These are phyloP conservation scores for Lepidurus couesii DNA, from an alignment of 1,140 invertebrate species.

Conservation along the genomic window DNA sequence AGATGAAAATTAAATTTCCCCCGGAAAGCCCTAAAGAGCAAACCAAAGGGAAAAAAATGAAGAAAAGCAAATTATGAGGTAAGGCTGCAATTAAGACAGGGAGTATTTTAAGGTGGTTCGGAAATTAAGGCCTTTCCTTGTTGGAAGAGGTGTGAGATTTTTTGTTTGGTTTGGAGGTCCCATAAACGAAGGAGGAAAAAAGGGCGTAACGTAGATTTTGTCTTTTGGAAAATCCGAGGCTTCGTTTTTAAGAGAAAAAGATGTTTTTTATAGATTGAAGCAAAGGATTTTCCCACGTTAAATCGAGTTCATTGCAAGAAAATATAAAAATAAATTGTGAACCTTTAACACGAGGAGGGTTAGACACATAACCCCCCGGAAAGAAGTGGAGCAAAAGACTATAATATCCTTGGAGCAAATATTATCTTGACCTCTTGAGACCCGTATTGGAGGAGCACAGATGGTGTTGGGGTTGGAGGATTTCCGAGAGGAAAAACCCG, in stretches of 20 bases:
- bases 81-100: not conserved
- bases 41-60: not conserved
- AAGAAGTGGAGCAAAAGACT: too few relatives aligned
- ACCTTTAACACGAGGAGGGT: too few relatives aligned
- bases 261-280: not conserved
- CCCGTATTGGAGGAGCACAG: too few relatives aligned
- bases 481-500: too few relatives aligned
- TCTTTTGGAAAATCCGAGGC: not conserved
- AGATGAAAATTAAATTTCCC: not conserved
- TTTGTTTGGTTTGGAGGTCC: not conserved
- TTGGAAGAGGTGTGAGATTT: not conserved
- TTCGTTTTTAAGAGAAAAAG: not conserved
- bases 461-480: too few relatives aligned
- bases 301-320: not conserved
- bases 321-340: not conserved
- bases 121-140: not conserved
- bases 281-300: not conserved
- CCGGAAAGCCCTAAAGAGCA: not conserved
- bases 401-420: too few relatives aligned
- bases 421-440: too few relatives aligned
- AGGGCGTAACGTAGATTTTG: not conserved
- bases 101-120: not conserved
- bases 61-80: not conserved
- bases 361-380: too few relatives aligned
- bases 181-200: not conserved